Percentiles rank a stretch among this genome's conserved stretches.
phyloP scores from a whole-genome alignment of 2,113 vertebrate species.

The Periophthalmus modestus region DNA sequence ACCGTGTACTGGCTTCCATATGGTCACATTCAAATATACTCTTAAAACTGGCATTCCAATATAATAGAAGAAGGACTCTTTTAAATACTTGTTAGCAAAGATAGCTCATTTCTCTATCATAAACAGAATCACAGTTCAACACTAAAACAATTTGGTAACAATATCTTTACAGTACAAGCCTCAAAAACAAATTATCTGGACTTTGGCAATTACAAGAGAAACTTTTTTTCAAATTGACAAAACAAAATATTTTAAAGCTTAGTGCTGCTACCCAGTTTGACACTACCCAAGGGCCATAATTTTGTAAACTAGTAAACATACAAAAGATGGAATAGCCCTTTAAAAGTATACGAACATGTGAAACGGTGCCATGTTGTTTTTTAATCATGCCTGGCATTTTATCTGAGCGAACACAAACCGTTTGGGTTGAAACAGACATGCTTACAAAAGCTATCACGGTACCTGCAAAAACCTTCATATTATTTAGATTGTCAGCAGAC shows the following conservation, averaged over 20 bases:
- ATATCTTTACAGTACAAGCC: constrained; percentile 74
- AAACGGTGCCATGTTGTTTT: constrained; percentile 37
- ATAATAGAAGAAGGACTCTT: constrained; percentile 71
- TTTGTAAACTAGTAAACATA: constrained; percentile 71
- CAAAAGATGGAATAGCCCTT: constrained; percentile 80
- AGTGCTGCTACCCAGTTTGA: constrained; percentile 70
- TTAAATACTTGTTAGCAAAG: constrained; percentile 68
- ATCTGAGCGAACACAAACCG: constrained; percentile 10
- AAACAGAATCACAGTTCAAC: constrained; percentile 70
- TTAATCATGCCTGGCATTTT: constrained; percentile 6
- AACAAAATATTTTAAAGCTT: constrained; percentile 68
- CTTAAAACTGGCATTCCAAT: constrained; percentile 81
- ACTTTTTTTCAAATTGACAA: constrained; percentile 37
- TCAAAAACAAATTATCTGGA: constrained; percentile 59
- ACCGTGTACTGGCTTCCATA: constrained; percentile 84
- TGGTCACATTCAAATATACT: constrained; percentile 87
- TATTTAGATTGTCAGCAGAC: constrained; percentile 49
- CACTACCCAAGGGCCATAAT: constrained; percentile 64
- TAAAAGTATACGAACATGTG: constrained; percentile 57
- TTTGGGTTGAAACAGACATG: constrained; percentile 46
- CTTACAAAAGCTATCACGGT: constrained; percentile 23
- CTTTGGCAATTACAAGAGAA: constrained; percentile 77
- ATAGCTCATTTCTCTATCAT: constrained; percentile 73
- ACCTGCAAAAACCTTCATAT: constrained; percentile 45
- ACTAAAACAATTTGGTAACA: constrained; percentile 74